Conservation (phyloP, 2,113 vertebrate genomes). For the Gallinago jamesoni region DNA sequence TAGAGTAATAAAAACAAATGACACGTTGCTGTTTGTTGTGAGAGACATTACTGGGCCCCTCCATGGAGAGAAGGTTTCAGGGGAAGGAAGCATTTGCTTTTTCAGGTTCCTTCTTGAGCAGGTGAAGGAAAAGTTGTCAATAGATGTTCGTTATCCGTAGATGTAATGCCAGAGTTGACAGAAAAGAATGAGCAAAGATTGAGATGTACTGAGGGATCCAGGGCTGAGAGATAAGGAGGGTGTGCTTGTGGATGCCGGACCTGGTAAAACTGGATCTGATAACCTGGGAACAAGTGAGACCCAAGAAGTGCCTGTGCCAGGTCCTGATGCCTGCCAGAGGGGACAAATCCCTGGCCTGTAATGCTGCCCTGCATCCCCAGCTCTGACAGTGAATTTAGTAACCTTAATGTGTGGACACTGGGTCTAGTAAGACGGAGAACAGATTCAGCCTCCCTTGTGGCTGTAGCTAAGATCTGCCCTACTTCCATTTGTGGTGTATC, state of each 20-base stretch:
- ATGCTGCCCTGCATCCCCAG: not conserved
- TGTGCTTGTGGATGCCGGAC: not conserved
- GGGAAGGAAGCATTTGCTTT: not conserved
- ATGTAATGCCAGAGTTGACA: not conserved
- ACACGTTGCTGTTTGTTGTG: slow-evolving; percentile 53
- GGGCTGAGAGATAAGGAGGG: not conserved
- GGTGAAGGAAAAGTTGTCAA: not conserved
- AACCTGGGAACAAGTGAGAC: not conserved
- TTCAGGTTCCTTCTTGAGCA: not conserved
- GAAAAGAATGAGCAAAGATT: not conserved
- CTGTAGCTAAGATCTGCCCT: not conserved
- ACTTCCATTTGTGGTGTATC: not conserved
- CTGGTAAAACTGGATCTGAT: not conserved
- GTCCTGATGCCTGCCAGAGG: not conserved
- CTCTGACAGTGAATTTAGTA: not conserved
- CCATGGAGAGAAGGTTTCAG: not conserved
- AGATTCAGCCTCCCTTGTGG: not conserved
- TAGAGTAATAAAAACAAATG: slow-evolving; percentile 68
- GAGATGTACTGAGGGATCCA: not conserved
- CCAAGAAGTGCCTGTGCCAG: not conserved
- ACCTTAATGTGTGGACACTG: not conserved
- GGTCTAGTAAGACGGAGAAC: not conserved
- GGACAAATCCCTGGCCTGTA: not conserved
- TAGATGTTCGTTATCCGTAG: not conserved
- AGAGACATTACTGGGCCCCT: not conserved